phyloP scores from a whole-genome alignment of 2,113 vertebrate species.

The Caranx melampygus region DNA sequence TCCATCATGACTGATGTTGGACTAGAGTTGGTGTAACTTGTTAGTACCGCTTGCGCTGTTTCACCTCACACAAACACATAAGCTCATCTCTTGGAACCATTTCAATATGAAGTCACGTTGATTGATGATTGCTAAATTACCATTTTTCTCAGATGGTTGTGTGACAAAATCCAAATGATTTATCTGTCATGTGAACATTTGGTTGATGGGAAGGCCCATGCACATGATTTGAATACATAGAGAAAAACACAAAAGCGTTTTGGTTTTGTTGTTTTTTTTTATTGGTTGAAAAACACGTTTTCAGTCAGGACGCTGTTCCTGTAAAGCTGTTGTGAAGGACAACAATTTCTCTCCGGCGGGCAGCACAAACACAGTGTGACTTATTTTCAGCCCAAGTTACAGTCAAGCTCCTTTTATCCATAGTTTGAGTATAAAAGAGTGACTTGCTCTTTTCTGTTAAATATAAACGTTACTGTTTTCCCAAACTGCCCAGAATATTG shows the following conservation, averaged over 20 bases:
- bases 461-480: conserved; percentile 87
- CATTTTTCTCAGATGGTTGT: conserved; percentile 30
- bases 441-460: conserved; percentile 73
- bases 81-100: conserved; percentile 31
- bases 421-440: conserved; percentile 58
- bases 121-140: conserved; percentile 52
- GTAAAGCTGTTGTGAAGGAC: conserved; percentile 36
- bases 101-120: conserved; percentile 45
- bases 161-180: conserved; percentile 48
- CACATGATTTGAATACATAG: conserved; percentile 6
- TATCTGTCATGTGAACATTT: conserved; percentile 32
- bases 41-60: conserved; percentile 66
- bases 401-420: conserved; percentile 51
- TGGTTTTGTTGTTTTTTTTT: neutral
- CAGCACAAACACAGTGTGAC: conserved; percentile 61
- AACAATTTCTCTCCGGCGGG: conserved; percentile 40
- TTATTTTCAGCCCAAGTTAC: conserved; percentile 72
- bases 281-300: conserved; percentile 8
- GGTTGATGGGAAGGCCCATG: conserved; percentile 13
- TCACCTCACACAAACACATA: conserved; percentile 40
- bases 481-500: conserved; percentile 88
- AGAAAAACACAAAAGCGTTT: neutral
- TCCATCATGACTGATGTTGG: conserved; percentile 77
- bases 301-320: neutral
- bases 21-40: conserved; percentile 83